Conservation (phyloP, 64 coral and sea anemone genomes). For the Trachythela sp. region DNA sequence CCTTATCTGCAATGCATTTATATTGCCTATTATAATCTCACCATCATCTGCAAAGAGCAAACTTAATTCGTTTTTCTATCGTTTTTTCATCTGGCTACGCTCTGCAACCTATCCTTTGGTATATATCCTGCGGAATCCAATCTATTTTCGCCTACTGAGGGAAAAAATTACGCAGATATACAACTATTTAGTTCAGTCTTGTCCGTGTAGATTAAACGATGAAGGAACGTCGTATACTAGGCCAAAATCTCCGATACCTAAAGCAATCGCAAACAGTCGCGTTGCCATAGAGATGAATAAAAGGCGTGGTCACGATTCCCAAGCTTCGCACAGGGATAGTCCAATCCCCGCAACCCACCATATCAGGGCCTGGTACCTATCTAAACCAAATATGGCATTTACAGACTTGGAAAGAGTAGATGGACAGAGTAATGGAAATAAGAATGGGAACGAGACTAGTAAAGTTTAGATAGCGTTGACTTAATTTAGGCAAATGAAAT, state of each 20-base stretch:
- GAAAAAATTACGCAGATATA: neutral
- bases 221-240: neutral
- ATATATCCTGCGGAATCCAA: slow-evolving; percentile 52
- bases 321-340: neutral
- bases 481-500: too few relatives aligned
- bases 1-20: slow-evolving; percentile 42
- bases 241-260: neutral
- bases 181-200: neutral
- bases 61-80: slow-evolving; percentile 26
- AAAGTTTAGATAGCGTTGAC: too few relatives aligned
- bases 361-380: slow-evolving; percentile 23
- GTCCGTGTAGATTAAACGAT: neutral
- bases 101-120: slow-evolving; percentile 57
- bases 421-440: neutral
- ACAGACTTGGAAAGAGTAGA: neutral
- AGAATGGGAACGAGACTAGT: neutral
- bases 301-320: neutral
- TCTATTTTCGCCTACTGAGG: slow-evolving; percentile 21
- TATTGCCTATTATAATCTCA: neutral
- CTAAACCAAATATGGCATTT: neutral
- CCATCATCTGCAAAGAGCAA: neutral
- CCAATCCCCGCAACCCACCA: neutral
- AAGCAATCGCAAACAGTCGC: neutral
- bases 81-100: slow-evolving; percentile 46
- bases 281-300: neutral